Percentiles rank a stretch among this genome's conserved stretches.
Conservation (phyloP, 2,113 vertebrate species). For the Anolis carolinensis region DNA sequence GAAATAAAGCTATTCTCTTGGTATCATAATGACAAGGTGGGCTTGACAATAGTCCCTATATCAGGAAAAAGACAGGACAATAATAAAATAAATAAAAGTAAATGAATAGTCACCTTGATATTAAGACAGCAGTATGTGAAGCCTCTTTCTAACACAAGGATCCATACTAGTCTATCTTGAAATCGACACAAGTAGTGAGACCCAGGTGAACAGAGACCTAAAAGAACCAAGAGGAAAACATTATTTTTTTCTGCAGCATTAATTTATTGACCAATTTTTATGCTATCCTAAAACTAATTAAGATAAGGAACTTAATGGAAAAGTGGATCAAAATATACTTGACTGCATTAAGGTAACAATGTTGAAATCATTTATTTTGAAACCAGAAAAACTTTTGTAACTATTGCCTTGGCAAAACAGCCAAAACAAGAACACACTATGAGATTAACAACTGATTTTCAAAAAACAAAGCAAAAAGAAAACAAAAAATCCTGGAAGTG, state of each 20-base stretch:
- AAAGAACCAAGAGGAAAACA: slow-evolving; percentile 32
- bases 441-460: too few species aligned
- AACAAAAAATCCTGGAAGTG: background rate
- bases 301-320: background rate
- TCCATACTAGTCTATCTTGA: slow-evolving; percentile 94
- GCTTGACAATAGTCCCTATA: slow-evolving; percentile 21
- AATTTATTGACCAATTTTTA: background rate
- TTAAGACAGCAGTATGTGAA: slow-evolving; percentile 94
- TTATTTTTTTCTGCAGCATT: background rate
- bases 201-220: slow-evolving; percentile 90
- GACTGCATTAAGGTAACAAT: background rate
- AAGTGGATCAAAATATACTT: background rate
- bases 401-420: too few species aligned
- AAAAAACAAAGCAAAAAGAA: too few species aligned
- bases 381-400: too few species aligned
- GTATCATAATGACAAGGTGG: slow-evolving; percentile 11
- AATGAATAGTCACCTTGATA: slow-evolving; percentile 85
- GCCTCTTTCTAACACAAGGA: slow-evolving; percentile 91
- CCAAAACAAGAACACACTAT: too few species aligned
- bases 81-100: too few species aligned
- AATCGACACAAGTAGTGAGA: slow-evolving; percentile 95
- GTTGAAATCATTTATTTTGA: background rate
- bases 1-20: background rate
- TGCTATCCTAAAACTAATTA: background rate
- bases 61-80: too few species aligned